Evolutionary conservation across 2,113 vertebrate species (phyloP), one percentile per base, ranked within the genome.

Genomic region (Oreochromis niloticus): DNA sequence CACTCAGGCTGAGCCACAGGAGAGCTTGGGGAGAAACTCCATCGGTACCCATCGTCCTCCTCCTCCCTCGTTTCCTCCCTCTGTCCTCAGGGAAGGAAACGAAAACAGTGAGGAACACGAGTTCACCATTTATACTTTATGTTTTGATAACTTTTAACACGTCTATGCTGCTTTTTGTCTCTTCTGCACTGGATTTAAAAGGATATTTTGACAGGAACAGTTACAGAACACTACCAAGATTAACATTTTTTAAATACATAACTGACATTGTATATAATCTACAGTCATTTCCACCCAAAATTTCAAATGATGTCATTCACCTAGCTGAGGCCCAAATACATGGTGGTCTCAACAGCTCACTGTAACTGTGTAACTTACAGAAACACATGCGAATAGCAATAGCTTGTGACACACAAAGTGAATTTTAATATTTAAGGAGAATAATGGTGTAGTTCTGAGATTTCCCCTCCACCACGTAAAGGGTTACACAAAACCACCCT

Each of bases 21-120:
- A 94, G 81, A 86, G 92, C 89, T 81, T 80, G 85, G 43, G 82
- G 80, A 86, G 93, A 61, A 4, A 92, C 66, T 32, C 75, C 55
- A 0, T 22, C 78, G 1, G 63, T 84, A 91, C 92, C 94, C 97
- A 98, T 98, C 34, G 81, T 85, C 88, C 93, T 90, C 86, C 93
- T 96, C 71, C 59, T 63, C 32, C 22, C 48, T 19, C n/a, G 10
- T 6, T 5, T 66, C 6, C 61, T 96, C 71, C n/a, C 43, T 16
- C 41, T 5, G 57, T 80, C 66, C 97, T 85, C 19, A 0, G 41
- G 39, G 22, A 55, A 54, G 9, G 4, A 92, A 27, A 16, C 24
- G 36, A 83, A 9, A 34, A 80, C 9, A 34, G 30, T 48, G 24
- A 88, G 14, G 22, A 78, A 78, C 9, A 19, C 24, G 24, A 50